Evolutionary conservation across 2,113 vertebrate genomes (phyloP).

Genomic region (Ochotona curzoniae): DNA sequence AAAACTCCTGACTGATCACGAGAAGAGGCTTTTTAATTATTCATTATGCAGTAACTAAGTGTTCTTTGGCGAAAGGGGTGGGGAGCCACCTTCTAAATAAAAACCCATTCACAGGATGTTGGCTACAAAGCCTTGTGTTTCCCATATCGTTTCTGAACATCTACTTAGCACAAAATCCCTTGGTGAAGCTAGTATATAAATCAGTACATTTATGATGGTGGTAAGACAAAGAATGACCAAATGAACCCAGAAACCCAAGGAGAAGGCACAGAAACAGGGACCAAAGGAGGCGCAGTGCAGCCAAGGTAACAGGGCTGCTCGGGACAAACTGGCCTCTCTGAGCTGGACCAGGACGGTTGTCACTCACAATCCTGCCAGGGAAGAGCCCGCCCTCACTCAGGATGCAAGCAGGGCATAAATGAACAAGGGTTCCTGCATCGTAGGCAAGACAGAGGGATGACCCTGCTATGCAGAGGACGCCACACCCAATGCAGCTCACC

Average conservation of each 20-base stretch:
- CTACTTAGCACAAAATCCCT: not conserved
- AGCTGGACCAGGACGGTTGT: not conserved
- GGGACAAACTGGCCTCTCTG: not conserved
- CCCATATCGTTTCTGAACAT: not conserved
- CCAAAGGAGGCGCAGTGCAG: not conserved
- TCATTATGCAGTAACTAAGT: slow-evolving; percentile 65
- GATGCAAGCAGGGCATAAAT: not conserved
- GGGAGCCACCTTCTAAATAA: slow-evolving; percentile 50
- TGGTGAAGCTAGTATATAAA: not conserved
- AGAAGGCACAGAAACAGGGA: not conserved
- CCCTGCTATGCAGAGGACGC: not conserved
- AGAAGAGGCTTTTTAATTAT: slow-evolving; percentile 72
- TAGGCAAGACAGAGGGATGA: not conserved
- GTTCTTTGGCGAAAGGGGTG: slow-evolving; percentile 22
- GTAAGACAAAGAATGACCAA: slow-evolving; percentile 23
- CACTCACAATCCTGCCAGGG: not conserved
- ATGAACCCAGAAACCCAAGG: not conserved
- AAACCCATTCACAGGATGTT: not conserved
- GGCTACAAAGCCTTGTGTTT: not conserved
- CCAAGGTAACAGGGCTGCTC: rapidly evolving
- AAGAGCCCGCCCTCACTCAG: not conserved
- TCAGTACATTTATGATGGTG: not conserved
- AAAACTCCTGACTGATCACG: slow-evolving; percentile 58
- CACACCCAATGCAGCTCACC: not conserved
- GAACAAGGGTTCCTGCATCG: not conserved